Conservation (phyloP, 2,797 vertebrate species). For the Erethizon dorsatum region DNA sequence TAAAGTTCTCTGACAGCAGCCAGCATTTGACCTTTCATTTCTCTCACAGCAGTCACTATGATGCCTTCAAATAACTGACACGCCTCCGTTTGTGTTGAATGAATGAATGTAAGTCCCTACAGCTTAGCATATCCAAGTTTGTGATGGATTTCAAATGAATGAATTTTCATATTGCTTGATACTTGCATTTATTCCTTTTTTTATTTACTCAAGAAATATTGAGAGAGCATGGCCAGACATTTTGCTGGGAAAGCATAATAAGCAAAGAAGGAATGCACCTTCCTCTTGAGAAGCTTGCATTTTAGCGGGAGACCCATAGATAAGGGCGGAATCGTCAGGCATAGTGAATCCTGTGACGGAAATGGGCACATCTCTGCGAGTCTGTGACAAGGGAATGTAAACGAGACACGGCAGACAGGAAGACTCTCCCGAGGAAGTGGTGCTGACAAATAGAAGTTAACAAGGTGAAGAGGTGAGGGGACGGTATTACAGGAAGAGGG, state of each 20-base stretch:
- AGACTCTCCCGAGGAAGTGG: background rate
- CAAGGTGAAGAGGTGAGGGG: background rate
- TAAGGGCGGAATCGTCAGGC: background rate
- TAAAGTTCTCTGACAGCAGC: too few relatives aligned
- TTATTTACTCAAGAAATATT: background rate
- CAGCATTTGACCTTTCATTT: background rate
- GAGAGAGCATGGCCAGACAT: background rate
- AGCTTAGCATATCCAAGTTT: background rate
- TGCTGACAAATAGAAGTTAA: background rate
- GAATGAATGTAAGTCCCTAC: background rate
- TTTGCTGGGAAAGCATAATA: background rate
- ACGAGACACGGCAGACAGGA: background rate
- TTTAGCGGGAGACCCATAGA: background rate
- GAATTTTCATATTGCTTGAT: background rate
- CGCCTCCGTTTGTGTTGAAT: background rate
- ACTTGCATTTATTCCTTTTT: background rate
- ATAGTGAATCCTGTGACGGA: background rate
- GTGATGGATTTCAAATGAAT: background rate
- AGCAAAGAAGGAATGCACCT: background rate
- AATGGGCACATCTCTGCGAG: background rate
- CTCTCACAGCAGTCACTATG: fast-evolving
- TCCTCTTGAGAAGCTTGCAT: background rate
- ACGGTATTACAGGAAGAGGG: background rate
- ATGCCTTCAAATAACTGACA: background rate
- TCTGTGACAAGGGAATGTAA: background rate